Conservation (phyloP, 2,113 vertebrate genomes). For the Malurus cyaneus region DNA sequence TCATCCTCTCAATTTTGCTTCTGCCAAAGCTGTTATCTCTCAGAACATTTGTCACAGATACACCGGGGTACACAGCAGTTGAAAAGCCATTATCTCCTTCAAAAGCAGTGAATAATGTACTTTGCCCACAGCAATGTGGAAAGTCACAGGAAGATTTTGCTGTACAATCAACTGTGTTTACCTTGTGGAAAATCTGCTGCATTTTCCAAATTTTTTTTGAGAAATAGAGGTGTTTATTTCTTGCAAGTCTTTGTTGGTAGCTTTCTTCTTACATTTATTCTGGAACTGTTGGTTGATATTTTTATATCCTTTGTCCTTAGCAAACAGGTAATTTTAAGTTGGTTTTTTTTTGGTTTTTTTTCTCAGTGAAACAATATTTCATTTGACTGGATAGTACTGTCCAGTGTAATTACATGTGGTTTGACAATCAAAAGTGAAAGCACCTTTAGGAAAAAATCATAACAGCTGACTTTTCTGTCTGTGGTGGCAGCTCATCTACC, state of each 20-base stretch:
- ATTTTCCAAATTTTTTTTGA: not conserved
- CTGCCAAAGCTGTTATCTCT: not conserved
- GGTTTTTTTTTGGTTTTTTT: not conserved
- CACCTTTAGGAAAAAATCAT: not conserved
- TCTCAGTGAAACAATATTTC: not conserved
- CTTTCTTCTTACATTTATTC: not conserved
- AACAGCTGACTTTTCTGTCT: not conserved
- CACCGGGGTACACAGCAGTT: not conserved
- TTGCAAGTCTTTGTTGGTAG: not conserved
- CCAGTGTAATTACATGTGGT: not conserved
- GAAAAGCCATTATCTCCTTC: constrained; percentile 3
- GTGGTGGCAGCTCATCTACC: not conserved
- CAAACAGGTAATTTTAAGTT: not conserved
- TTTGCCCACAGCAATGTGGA: not conserved
- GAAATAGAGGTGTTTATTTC: not conserved
- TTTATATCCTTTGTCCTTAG: not conserved
- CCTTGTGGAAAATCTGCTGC: not conserved
- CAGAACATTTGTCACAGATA: not conserved
- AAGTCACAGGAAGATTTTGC: not conserved
- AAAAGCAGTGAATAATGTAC: not conserved
- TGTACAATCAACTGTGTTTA: not conserved
- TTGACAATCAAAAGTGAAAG: not conserved
- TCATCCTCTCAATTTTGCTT: not conserved
- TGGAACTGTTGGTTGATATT: not conserved
- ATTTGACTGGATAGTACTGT: not conserved